Evolutionary conservation across 37 sponge, comb jelly and placozoan species (phyloP).

Genomic region (Agelas oroides): DNA sequence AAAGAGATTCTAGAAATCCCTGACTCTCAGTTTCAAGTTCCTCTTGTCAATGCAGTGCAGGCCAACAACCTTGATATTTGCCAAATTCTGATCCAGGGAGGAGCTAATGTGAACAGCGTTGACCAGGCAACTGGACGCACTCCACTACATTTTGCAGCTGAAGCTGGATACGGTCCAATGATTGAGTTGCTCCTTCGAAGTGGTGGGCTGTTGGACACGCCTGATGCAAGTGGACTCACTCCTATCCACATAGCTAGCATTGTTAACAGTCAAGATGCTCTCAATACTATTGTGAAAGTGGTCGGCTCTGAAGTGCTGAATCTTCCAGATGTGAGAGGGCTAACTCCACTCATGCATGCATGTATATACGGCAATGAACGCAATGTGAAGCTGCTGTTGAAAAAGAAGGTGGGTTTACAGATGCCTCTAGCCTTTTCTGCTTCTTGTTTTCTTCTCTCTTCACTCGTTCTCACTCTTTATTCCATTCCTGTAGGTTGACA

Average conservation of each 20-base stretch:
- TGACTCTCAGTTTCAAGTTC: conserved; percentile 37
- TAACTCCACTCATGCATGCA: conserved; percentile 86
- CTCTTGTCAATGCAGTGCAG: conserved; percentile 49
- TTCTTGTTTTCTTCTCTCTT: background rate
- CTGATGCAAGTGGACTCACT: conserved; percentile 51
- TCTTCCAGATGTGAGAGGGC: conserved; percentile 54
- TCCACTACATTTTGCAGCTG: conserved; percentile 50
- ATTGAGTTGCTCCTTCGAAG: conserved; percentile 38
- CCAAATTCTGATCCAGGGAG: conserved; percentile 22
- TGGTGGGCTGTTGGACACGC: conserved; percentile 18
- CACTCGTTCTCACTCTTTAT: background rate
- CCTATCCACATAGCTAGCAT: conserved; percentile 67
- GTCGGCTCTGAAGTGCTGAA: conserved; percentile 55
- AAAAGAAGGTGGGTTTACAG: conserved; percentile 78
- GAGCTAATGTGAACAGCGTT: conserved; percentile 9
- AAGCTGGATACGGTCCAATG: conserved; percentile 7
- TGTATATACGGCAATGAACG: conserved; percentile 49
- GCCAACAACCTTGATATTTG: conserved; percentile 36
- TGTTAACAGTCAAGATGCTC: conserved; percentile 25
- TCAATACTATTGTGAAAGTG: conserved; percentile 43
- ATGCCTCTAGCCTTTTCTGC: no score
- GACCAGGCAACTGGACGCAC: conserved; percentile 30
- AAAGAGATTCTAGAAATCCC: conserved; percentile 62
- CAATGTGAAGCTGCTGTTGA: conserved; percentile 65
- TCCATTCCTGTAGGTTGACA: conserved; percentile 33